Base-by-base conservation (phyloP, 2,797 vertebrate species). In the Todus mexicanus region DNA sequence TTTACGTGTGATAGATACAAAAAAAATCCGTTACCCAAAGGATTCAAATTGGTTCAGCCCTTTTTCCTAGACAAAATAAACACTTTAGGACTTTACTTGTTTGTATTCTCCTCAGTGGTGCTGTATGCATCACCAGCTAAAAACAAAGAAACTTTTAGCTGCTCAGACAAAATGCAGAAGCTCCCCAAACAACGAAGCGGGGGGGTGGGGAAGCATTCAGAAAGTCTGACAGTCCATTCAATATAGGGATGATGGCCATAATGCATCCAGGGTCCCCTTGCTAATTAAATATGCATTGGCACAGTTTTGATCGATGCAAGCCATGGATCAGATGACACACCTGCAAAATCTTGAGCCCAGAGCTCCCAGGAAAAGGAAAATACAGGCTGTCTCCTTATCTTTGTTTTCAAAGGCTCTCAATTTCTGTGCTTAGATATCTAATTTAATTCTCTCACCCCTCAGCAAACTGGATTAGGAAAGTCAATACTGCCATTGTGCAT, bases 231-330 rank as follows among this genome's bases (percentile, higher is more conserved):
- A 98, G 98, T 97, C 97, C 98, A 97, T 98, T 98, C 98, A 98
- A 98, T 98, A 97, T 97, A 97, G 97, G 97, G 98, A 98, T 98
- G 98, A 98, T 98, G 97, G 96, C 97, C 97, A 97, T 98, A 97
- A 98, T 97, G 97, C 97, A 97, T 96, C 97, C 98, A 98, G 97
- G 97, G 97, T 98, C 98, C 98, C 98, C 98, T 98, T 97, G 98
- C 98, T 99, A 98, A 99, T 99, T 99, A 99, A 99, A 99, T 99
- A 99, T 99, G 99, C 98, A 99, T 99, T 97, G 98, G 98, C 97
- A 97, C 98, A 97, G 97, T 97, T 98, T 98, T 99, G 98, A 99
- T 98, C 98, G 98, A 98, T 99, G 98, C 98, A 98, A 98, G 98
- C 98, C 98, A 98, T 98, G 98, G 98, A 98, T 98, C 97, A 97